Percentiles rank a stretch among this genome's conserved stretches.
Evolutionary conservation across 2,888 invertebrate genomes (phyloP).

Genomic region (Drosophila algonquin): DNA sequence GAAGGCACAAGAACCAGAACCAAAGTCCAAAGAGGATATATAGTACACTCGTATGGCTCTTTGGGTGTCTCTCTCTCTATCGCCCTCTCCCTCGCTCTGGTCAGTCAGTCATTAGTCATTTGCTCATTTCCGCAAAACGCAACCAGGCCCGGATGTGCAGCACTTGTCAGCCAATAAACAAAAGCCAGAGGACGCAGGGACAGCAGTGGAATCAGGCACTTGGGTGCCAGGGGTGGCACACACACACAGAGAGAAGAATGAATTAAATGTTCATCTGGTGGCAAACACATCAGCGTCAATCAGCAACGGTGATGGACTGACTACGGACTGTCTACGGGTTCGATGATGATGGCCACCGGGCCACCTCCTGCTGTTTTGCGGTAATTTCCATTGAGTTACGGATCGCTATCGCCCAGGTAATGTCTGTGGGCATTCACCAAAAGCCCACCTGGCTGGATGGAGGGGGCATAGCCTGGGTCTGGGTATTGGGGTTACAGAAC

Average conservation of each 20-base stretch:
- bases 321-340: slow-evolving; percentile 5
- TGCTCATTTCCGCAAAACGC: slow-evolving; percentile 76
- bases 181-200: slow-evolving; percentile 36
- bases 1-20: slow-evolving; percentile 8
- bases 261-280: slow-evolving; percentile 49
- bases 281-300: slow-evolving; percentile 40
- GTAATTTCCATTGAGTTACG: not conserved
- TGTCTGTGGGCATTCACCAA: not conserved
- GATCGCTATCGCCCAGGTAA: not conserved
- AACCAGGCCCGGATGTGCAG: slow-evolving; percentile 73
- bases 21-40: not conserved
- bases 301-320: slow-evolving; percentile 29
- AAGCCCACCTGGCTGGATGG: not conserved
- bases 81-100: slow-evolving; percentile 41
- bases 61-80: slow-evolving; percentile 21
- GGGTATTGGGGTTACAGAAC: not conserved
- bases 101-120: slow-evolving; percentile 78
- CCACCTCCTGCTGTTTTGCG: slow-evolving; percentile 5
- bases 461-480: not conserved
- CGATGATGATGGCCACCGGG: not conserved
- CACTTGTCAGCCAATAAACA: slow-evolving; percentile 80
- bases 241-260: slow-evolving; percentile 30
- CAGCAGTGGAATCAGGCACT: not conserved
- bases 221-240: not conserved
- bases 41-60: slow-evolving; percentile 11